phyloP scores from a whole-genome alignment of 2,888 invertebrate genomes.

The Napeogenes inachia region DNA sequence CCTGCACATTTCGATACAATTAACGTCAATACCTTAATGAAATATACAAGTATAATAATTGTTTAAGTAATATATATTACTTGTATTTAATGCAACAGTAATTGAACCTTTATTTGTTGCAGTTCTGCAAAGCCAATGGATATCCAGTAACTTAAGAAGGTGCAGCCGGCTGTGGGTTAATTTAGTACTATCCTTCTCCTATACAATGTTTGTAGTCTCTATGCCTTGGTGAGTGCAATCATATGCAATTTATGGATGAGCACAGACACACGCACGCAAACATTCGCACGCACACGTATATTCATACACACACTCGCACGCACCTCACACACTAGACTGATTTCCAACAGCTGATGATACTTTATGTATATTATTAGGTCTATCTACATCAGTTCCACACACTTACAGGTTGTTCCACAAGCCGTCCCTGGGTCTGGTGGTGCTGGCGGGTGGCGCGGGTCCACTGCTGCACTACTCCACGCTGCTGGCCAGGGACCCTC shows the following conservation, averaged over 20 bases:
- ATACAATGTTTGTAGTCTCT: conserved; percentile 62
- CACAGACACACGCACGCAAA: too few species aligned
- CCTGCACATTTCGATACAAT: too few species aligned
- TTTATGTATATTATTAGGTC: too few species aligned
- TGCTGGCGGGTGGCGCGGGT: conserved; percentile 49
- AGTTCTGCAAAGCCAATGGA: conserved; percentile 65
- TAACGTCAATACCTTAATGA: too few species aligned
- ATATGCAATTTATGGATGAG: background rate
- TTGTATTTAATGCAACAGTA: background rate
- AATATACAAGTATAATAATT: background rate
- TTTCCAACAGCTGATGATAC: too few species aligned
- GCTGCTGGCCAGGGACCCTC: conserved; percentile 45
- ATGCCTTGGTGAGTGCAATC: conserved; percentile 60
- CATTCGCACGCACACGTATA: too few species aligned
- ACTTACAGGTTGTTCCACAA: conserved; percentile 58
- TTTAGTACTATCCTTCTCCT: conserved; percentile 65
- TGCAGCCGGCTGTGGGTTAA: conserved; percentile 64
- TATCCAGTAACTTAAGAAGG: conserved; percentile 60
- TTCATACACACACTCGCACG: too few species aligned
- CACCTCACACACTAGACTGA: too few species aligned
- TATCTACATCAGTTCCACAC: background rate
- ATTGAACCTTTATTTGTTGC: conserved; percentile 32
- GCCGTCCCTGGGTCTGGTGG: conserved; percentile 55
- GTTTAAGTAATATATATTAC: conserved; percentile 5
- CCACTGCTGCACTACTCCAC: conserved; percentile 66